Conservation (phyloP, 2,797 vertebrate genomes). For the Falco cherrug region DNA sequence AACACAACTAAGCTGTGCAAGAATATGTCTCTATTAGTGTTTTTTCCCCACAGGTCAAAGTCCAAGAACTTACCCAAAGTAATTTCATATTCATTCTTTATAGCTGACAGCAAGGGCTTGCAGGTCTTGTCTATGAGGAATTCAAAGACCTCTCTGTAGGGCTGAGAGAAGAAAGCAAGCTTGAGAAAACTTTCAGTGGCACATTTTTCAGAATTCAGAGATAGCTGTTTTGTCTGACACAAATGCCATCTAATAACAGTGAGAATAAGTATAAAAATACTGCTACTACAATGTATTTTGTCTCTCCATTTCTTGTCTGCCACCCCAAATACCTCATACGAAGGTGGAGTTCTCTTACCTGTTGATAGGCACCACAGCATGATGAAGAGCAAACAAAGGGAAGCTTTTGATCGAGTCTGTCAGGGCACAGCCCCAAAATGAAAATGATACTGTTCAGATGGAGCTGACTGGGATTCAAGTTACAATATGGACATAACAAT, state of each 20-base stretch:
- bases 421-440: not conserved
- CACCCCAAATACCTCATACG: not conserved
- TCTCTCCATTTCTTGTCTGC: not conserved
- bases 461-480: not conserved
- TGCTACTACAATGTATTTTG: not conserved
- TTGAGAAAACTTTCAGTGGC: not conserved
- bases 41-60: not conserved
- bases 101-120: conserved; percentile 83
- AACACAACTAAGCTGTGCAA: not conserved
- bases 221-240: not conserved
- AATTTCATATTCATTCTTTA: conserved; percentile 88
- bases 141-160: conserved; percentile 83
- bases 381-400: not conserved
- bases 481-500: not conserved
- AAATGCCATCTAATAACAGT: not conserved
- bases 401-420: not conserved
- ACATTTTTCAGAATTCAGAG: not conserved
- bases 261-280: not conserved
- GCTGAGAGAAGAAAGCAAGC: conserved; percentile 69
- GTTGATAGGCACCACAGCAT: not conserved
- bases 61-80: conserved; percentile 78
- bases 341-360: not conserved
- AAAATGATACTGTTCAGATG: not conserved
- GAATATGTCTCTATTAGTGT: not conserved
- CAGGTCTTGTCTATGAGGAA: conserved; percentile 87